phyloP scores from a whole-genome alignment of 2,888 invertebrate genomes.

The Hoplodrina blanda region DNA sequence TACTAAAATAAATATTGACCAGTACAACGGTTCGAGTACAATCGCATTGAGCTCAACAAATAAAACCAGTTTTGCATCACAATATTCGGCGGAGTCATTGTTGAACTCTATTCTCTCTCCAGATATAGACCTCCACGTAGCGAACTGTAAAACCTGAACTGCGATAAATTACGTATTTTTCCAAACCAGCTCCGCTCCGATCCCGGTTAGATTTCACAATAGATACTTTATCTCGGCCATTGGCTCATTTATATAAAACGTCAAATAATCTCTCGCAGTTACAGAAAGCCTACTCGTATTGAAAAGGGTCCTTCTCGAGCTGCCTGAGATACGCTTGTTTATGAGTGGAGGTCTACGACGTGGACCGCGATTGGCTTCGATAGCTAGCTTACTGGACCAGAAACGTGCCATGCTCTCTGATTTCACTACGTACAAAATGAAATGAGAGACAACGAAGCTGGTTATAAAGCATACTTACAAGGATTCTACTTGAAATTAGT shows the following conservation, averaged over 20 bases:
- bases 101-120: conserved; percentile 46
- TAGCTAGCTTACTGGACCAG: conserved; percentile 46
- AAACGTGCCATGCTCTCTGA: conserved; percentile 46
- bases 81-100: conserved; percentile 50
- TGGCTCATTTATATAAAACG: conserved; percentile 71
- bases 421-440: conserved; percentile 42
- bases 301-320: conserved; percentile 63
- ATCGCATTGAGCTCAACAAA: conserved; percentile 48
- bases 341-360: conserved; percentile 43
- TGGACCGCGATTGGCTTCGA: conserved; percentile 43
- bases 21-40: conserved; percentile 26
- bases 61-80: conserved; percentile 50
- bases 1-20: conserved; percentile 48
- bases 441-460: conserved; percentile 59
- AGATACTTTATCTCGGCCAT: conserved; percentile 66
- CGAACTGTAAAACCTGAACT: conserved; percentile 51
- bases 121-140: conserved; percentile 42
- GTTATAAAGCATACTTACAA: conserved; percentile 53
- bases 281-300: conserved; percentile 65
- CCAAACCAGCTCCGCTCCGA: conserved; percentile 48
- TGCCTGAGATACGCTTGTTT: conserved; percentile 61
- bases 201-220: conserved; percentile 60
- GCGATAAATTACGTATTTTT: conserved; percentile 54
- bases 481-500: conserved; percentile 63
- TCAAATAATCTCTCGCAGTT: conserved; percentile 69